Evolutionary conservation across 2,888 invertebrate genomes (phyloP), one percentile per base, ranked within the genome.

Genomic region (Cybosia mesomella): DNA sequence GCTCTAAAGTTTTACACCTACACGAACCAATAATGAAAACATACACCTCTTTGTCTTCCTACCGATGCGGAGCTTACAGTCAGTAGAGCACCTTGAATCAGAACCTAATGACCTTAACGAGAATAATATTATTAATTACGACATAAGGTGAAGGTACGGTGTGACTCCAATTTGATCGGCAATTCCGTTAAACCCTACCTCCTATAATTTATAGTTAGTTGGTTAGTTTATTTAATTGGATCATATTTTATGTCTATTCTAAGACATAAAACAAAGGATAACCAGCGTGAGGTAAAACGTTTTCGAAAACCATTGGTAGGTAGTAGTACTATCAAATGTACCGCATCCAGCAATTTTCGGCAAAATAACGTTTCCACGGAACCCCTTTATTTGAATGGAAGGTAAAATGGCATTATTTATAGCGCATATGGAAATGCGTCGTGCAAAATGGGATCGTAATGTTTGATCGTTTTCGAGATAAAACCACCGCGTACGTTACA

Each of bases 381-480:
- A 71, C 74, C 72, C 77, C 75, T 81, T 84, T 85, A 84, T 85
- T 86, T 83, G 84, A 83, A 86, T 87, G 86, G 87, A 84, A 86
- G 85, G 86, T 84, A 84, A 82, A 84, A 76, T 81, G 85, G 81
- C 81, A 87, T 88, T 91, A 91, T 91, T 91, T 91, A 89, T 91
- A 84, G 85, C 85, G 79, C 85, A 85, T 89, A 89, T 90, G 89
- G 87, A 88, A 89, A 90, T 90, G 83, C 84, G 81, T 85, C 81
- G 85, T 83, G 88, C 86, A 87, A 85, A 89, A 90, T 87, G 89
- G 89, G 84, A 85, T 85, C 89, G 88, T 91, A 90, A 91, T 89
- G 89, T 88, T 87, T 90, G 90, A 92, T 91, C 91, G 90, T 84
- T 89, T 87, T 81, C 81, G 83, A 83, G 90, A 92, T 92, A 91